Evolutionary conservation across 2,113 vertebrate species (phyloP), one percentile per base, ranked within the genome.

Genomic region (Alligator mississippiensis): DNA sequence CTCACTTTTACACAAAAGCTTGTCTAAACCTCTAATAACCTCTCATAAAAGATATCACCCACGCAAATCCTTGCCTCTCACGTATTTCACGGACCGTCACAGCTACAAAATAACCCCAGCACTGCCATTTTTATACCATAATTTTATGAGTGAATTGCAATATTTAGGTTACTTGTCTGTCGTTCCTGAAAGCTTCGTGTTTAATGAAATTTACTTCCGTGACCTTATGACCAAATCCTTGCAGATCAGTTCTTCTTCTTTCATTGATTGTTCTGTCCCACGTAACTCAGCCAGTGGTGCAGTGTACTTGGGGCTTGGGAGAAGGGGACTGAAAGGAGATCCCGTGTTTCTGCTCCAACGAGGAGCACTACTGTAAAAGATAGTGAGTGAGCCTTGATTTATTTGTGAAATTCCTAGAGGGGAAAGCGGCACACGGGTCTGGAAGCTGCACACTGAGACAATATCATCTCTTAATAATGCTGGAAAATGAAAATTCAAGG

Each of bases 401-500:
- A 34, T 18, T 81, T 83, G 0, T 0, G 24, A 83, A 77, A 77
- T 11, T 4, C 9, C 58, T 47, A 60, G 64, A 58, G 38, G 77
- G 24, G 11, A 80, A 87, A 77, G 76, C 11, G 61, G 12, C 14
- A 54, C 75, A 58, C 80, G n/a, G 59, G 55, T 74, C 34, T 87
- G 38, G 86, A 89, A 78, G 80, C 34, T 80, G 22, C 76, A 22
- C 16, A 11, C n/a, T 8, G 55, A 75, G n/a, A 19, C 30, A 75
- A 34, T 63, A 1, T 1, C 30, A 8, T 55, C 19, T 60, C 30
- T 86, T 60, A 5, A 15, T 72, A 21, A 34, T 64, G 27, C 19
- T 70, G n/a, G 61, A 58, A 70, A 85, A 75, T 25, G 19, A 87
- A 93, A 79, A 87, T 28, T 68, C 16, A 79, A 79, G 30, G 11